Conservation (phyloP, 2,888 invertebrate species). For the Epinotia nisella region DNA sequence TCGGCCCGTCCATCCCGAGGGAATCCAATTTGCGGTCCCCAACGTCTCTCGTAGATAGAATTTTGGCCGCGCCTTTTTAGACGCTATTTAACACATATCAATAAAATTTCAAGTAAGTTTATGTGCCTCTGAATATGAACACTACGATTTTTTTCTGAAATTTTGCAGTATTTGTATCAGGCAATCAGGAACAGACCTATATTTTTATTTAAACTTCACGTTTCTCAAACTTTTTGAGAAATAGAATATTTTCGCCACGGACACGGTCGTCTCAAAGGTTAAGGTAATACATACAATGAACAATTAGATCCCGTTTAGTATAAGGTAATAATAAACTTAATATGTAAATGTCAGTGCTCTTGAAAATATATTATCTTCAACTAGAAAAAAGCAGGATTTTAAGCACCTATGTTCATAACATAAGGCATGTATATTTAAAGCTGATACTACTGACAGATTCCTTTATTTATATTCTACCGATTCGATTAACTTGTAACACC, state of each 20-base stretch:
- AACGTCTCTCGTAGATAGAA: constrained; percentile 72
- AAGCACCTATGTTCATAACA: no score
- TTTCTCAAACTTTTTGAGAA: background rate
- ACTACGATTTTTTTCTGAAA: constrained; percentile 37
- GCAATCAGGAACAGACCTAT: background rate
- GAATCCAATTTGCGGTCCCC: constrained; percentile 73
- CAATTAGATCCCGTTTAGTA: no score
- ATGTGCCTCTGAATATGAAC: constrained; percentile 52
- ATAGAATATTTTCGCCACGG: background rate
- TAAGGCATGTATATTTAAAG: no score
- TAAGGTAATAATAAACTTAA: no score
- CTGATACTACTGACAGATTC: no score
- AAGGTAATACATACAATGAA: background rate
- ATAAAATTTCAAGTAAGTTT: constrained; percentile 57
- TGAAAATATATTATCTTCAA: no score
- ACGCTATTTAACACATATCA: constrained; percentile 62
- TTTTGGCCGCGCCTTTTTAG: constrained; percentile 70
- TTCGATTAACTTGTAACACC: background rate
- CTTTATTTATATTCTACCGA: no score
- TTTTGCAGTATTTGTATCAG: background rate
- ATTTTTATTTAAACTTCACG: background rate
- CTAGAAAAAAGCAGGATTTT: no score
- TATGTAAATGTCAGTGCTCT: no score
- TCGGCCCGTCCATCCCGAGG: constrained; percentile 67
- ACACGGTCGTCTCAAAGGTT: background rate